Percentiles rank a stretch among this genome's conserved stretches.
Conservation (phyloP, 2,113 vertebrate species). For the Sinocyclocheilus grahami region DNA sequence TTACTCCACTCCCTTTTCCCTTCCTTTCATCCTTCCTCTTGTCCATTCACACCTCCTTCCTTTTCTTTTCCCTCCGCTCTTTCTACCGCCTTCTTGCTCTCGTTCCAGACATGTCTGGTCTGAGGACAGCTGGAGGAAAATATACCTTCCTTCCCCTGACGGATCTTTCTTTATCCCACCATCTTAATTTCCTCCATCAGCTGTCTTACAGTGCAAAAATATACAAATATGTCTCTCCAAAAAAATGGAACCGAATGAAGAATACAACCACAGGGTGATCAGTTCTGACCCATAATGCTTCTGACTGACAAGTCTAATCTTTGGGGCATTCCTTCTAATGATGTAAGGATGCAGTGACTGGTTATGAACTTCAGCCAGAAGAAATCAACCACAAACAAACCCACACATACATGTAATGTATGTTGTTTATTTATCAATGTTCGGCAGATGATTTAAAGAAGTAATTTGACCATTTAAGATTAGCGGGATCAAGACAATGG, state of each 20-base stretch:
- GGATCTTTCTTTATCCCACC: constrained; percentile 34
- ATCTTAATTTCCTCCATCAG: constrained; percentile 51
- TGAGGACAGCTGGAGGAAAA: constrained; percentile 26
- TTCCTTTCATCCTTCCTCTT: neutral
- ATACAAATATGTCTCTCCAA: constrained; percentile 49
- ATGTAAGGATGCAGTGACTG: constrained; percentile 32
- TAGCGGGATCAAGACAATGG: neutral
- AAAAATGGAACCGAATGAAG: constrained; percentile 25
- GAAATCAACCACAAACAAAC: neutral
- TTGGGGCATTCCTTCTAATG: constrained; percentile 28
- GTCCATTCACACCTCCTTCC: constrained; percentile 15
- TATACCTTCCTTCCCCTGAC: constrained; percentile 32
- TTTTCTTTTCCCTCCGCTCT: neutral
- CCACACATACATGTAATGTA: constrained; percentile 4
- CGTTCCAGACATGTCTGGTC: constrained; percentile 17
- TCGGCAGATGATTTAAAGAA: constrained; percentile 6
- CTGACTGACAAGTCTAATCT: constrained; percentile 33
- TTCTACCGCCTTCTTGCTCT: neutral
- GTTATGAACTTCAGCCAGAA: neutral
- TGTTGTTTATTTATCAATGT: constrained; percentile 32
- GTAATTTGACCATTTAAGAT: neutral
- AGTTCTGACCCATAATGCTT: constrained; percentile 25
- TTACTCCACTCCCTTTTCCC: neutral
- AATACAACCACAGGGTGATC: constrained; percentile 44
- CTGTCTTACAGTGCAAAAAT: constrained; percentile 52